Base-by-base conservation (phyloP, 2,888 invertebrate species). In the Branchipolynoe longqiensis region DNA sequence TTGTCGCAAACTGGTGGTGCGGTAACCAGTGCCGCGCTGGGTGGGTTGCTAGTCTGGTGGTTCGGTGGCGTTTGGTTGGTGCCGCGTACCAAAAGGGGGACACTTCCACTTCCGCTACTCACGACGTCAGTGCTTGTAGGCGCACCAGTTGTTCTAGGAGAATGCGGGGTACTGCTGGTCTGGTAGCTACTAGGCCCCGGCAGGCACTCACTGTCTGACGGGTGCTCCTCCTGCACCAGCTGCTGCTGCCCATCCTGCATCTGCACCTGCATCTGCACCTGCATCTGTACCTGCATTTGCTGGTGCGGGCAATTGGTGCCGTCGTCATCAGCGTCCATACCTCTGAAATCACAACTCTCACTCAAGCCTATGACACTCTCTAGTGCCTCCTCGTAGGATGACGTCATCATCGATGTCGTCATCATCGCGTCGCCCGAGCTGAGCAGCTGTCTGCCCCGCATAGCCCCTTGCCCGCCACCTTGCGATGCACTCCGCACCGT, bases 181-280 rank as follows among this genome's bases (percentile, higher is more conserved):
- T 69, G 69, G 69, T 69, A 69, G 33, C 69, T n/a, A 22, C 1
- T 69, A 2, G 69, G 69, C 18, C 69, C 69, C 4, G 69, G 69
- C 1, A 69, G 69, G n/a, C 69, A 69, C 38, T 38, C 69, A 18
- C 69, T 69, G 25, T 69, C 69, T 4, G 69, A 33, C 6, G 69
- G 28, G 1, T 31, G 62, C 3, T 31, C n/a, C n/a, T n/a, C n/a
- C n/a, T n/a, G n/a, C n/a, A n/a, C n/a, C n/a, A n/a, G n/a, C n/a
- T n/a, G n/a, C n/a, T n/a, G n/a, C n/a, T n/a, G n/a, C n/a, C n/a
- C n/a, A n/a, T n/a, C n/a, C n/a, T n/a, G n/a, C n/a, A n/a, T n/a
- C n/a, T n/a, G n/a, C n/a, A n/a, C n/a, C n/a, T n/a, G n/a, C n/a
- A n/a, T n/a, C n/a, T n/a, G n/a, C n/a, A n/a, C n/a, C n/a, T n/a